A percentile compares a stretch with the other conserved stretches of the same genome.
phyloP scores from a whole-genome alignment of 2,113 vertebrate genomes.

The Gnathonemus echidnorhynchus region DNA sequence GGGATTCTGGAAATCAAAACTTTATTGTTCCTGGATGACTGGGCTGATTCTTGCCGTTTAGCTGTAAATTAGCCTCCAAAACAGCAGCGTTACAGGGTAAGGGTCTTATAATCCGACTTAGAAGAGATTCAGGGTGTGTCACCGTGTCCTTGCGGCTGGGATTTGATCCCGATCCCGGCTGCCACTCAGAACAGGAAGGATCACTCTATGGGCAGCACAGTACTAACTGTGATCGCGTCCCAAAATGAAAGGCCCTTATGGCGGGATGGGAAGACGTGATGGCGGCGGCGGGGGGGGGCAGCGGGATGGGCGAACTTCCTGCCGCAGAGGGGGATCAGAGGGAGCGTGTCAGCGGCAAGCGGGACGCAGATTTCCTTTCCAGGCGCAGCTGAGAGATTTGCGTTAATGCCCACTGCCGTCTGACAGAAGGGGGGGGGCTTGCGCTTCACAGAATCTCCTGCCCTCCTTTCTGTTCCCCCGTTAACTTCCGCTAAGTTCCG shows the following conservation, averaged over 20 bases:
- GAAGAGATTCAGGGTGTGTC: neutral
- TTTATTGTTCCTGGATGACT: neutral
- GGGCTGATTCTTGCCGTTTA: neutral
- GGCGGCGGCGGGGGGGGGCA: neutral
- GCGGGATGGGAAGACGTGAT: constrained; percentile 24
- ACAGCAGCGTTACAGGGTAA: neutral
- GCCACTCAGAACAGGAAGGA: neutral
- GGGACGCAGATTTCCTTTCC: constrained; percentile 55
- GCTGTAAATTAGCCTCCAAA: neutral
- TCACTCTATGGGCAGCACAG: neutral
- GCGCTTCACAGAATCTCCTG: constrained; percentile 16
- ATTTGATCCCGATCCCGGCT: no score
- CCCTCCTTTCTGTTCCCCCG: constrained; percentile 35
- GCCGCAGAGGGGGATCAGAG: constrained; percentile 50
- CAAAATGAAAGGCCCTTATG: constrained; percentile 9
- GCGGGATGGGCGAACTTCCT: constrained; percentile 32
- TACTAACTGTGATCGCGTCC: constrained; percentile 12
- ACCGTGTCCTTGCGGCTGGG: neutral
- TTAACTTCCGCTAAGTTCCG: constrained; percentile 45
- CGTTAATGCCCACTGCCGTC: constrained; percentile 50
- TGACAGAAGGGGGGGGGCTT: constrained; percentile 26
- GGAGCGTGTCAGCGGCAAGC: constrained; percentile 46
- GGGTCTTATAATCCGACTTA: neutral
- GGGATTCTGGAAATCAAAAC: neutral
- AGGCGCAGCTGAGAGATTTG: constrained; percentile 57